Base-by-base conservation (phyloP, 2,797 vertebrate genomes). In the Numenius phaeopus region DNA sequence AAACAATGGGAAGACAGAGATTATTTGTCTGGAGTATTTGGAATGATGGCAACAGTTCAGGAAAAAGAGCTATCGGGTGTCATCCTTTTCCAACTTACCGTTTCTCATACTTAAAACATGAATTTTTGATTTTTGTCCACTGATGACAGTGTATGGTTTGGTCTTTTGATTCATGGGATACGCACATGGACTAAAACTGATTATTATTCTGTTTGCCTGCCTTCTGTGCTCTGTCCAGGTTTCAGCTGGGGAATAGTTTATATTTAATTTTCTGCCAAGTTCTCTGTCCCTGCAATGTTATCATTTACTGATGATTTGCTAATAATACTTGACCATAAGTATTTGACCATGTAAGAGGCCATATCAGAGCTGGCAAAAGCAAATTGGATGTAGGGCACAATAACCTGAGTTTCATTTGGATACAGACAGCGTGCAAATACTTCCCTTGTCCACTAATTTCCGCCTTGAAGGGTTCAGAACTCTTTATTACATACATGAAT, bases 71-170 rank as follows among this genome's bases (percentile, higher is more conserved):
- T 44, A 2, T 49, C 16, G 6, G 27, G 14, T 14, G 32, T 67
- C 18, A 44, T 30, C 30, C 8, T 67, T 58, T 78, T 49, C 20
- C 21, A 47, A 2, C 2, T 52, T 34, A 26, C 2, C 55, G 59
- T 87, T 62, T 10, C 4, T 90, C 30, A 11, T 8, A 5, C 3
- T 46, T 27, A 19, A 0, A 26, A 7, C 0, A 2, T 7, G 4
- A 21, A 5, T 3, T 32, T 87, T 65, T 39, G 18, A 18, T 61
- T 83, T 39, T 61, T 47, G 18, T 58, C 21, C 7, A 4, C 21
- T 49, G 8, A 29, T 59, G 11, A 14, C 7, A 14, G 24, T 4
- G 2, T 9, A 18, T 29, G 24, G 20, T 23, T 92, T 65, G 26
- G 7, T 70, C 20, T 77, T 87, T 20, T 32, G 66, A 52, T 50